These are phyloP conservation scores for Leptogaster cylindrica DNA, from an alignment of 2,888 invertebrate genomes.

Conservation along the genomic window DNA sequence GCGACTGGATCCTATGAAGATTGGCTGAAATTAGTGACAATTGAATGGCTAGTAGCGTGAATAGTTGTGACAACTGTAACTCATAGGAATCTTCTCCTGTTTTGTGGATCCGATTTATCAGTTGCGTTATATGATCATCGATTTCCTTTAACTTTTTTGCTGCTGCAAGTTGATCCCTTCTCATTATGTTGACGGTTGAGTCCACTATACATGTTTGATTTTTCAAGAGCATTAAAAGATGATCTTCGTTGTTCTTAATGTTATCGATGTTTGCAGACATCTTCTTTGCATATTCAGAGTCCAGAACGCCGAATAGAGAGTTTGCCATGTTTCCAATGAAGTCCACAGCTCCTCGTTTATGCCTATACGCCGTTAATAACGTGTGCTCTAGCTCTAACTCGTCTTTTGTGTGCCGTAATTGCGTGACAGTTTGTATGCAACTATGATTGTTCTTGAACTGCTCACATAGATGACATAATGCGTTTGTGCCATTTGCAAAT, in stretches of 20 bases:
- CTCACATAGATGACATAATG: neutral
- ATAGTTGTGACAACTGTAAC: too few relatives aligned
- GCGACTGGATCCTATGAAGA: neutral
- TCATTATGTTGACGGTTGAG: neutral
- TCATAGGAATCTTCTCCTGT: too few relatives aligned
- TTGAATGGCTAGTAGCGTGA: too few relatives aligned
- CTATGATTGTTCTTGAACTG: neutral
- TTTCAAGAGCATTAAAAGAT: neutral
- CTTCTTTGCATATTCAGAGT: neutral
- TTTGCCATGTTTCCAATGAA: neutral
- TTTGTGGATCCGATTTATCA: neutral
- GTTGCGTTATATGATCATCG: neutral
- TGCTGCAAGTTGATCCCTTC: too few relatives aligned
- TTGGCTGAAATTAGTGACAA: neutral
- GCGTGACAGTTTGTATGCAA: too few relatives aligned
- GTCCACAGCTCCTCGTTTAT: neutral
- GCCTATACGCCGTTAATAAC: neutral
- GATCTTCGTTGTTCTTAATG: neutral
- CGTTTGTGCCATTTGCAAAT: neutral
- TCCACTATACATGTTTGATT: neutral
- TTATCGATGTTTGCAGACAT: neutral
- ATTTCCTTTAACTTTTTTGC: too few relatives aligned
- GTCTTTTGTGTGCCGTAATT: neutral
- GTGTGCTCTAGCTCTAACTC: neutral
- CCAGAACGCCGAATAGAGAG: neutral